phyloP scores from a whole-genome alignment of 2,113 vertebrate genomes.

The Connochaetes taurinus region DNA sequence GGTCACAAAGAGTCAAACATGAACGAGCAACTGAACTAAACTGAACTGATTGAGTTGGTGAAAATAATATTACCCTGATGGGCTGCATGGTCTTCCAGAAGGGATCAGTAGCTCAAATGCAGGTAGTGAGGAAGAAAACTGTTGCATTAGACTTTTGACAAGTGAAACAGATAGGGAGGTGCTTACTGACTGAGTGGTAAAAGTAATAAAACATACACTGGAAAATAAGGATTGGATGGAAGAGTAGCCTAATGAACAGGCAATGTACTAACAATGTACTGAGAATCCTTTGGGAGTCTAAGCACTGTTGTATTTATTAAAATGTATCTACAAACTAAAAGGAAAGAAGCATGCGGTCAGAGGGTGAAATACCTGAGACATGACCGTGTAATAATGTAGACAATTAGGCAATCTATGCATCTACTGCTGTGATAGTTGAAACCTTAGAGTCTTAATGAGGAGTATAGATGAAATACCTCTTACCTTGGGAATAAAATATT shows the following conservation, averaged over 20 bases:
- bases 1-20: too few species aligned
- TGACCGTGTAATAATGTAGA: neutral
- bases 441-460: neutral
- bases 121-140: neutral
- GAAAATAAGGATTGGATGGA: neutral
- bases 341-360: neutral
- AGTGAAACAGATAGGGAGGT: neutral
- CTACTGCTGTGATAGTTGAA: neutral
- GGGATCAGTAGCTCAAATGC: neutral
- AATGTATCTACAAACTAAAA: neutral
- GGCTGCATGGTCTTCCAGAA: neutral
- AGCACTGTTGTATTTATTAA: neutral
- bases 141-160: neutral
- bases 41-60: neutral
- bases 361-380: neutral
- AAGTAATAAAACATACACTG: neutral
- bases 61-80: neutral
- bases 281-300: neutral
- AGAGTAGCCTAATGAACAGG: neutral
- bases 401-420: neutral
- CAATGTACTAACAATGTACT: neutral
- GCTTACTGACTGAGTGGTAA: neutral
- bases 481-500: conserved; percentile 78
- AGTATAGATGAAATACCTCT: neutral
- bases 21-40: too few species aligned